phyloP scores from a whole-genome alignment of 2,113 vertebrate genomes.

The Seriola quinqueradiata region DNA sequence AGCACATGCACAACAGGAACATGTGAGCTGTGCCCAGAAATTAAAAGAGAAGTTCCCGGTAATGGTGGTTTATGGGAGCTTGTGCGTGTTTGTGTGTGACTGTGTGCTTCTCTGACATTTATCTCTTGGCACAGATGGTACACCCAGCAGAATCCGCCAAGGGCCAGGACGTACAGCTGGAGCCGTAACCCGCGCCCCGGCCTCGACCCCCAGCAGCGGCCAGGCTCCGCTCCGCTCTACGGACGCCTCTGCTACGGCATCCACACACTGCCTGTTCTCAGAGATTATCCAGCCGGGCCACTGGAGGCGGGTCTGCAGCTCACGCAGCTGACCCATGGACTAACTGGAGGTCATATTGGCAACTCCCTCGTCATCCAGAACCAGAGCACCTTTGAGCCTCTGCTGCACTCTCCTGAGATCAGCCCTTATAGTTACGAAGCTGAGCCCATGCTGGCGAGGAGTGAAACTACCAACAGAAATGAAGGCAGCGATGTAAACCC shows the following conservation, averaged over 20 bases:
- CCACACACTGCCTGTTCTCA: slow-evolving; percentile 81
- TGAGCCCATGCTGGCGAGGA: slow-evolving; percentile 47
- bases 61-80: slow-evolving; percentile 5
- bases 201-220: slow-evolving; percentile 73
- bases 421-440: slow-evolving; percentile 47
- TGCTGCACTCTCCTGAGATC: slow-evolving; percentile 41
- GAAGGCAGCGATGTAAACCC: slow-evolving; percentile 56
- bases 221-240: slow-evolving; percentile 79
- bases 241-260: slow-evolving; percentile 82
- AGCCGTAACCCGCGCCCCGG: slow-evolving; percentile 62
- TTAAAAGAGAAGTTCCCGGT: slow-evolving; percentile 14
- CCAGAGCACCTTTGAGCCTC: slow-evolving; percentile 68
- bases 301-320: slow-evolving; percentile 77
- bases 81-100: slow-evolving; percentile 36
- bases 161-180: slow-evolving; percentile 81
- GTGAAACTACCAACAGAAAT: slow-evolving; percentile 39
- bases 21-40: slow-evolving; percentile 70
- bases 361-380: slow-evolving; percentile 66
- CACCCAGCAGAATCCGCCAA: slow-evolving; percentile 77
- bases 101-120: slow-evolving; percentile 58
- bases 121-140: slow-evolving; percentile 78
- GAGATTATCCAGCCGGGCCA: slow-evolving; percentile 76
- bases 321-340: slow-evolving; percentile 74
- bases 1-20: slow-evolving; percentile 79
- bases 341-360: slow-evolving; percentile 48